Percentiles rank a stretch among this genome's conserved stretches.
These are phyloP conservation scores for Phalanger gymnotis DNA, from an alignment of 2,797 vertebrate species.

Conservation along the genomic window DNA sequence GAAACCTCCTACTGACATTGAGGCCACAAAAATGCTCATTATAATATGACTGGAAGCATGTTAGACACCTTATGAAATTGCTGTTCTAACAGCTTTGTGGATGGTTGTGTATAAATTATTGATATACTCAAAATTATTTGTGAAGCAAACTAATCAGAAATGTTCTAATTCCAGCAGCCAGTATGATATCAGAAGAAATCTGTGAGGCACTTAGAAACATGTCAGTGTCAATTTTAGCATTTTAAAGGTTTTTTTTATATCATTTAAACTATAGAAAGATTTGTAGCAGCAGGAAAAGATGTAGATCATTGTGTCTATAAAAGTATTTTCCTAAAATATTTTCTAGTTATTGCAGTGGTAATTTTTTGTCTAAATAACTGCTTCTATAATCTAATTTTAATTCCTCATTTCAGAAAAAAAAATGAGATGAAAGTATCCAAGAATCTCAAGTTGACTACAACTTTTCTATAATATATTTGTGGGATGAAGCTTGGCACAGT, in stretches of 20 bases:
- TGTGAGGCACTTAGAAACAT: not conserved
- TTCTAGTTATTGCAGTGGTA: not conserved
- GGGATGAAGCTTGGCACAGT: not conserved
- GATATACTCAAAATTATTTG: constrained; percentile 3
- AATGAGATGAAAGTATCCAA: not conserved
- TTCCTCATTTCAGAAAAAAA: not conserved
- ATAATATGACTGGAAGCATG: not conserved
- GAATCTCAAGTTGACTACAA: not conserved
- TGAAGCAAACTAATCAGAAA: constrained; percentile 16
- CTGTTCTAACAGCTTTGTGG: not conserved
- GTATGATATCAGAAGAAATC: not conserved
- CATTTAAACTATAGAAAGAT: not conserved
- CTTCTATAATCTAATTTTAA: not conserved
- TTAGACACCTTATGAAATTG: constrained; percentile 10
- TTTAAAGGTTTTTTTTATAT: not conserved
- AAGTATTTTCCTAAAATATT: not conserved
- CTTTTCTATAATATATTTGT: not conserved
- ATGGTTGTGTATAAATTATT: constrained; percentile 17
- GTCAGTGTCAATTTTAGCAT: not conserved
- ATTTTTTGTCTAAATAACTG: not conserved
- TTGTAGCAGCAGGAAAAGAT: not conserved
- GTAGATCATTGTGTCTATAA: not conserved
- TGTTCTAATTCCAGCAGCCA: not conserved
- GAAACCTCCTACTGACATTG: not conserved
- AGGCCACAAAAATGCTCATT: constrained; percentile 18